A percentile compares a stretch with the other conserved stretches of the same genome.
phyloP scores from a whole-genome alignment of 2,797 vertebrate genomes.

The Falco cherrug region DNA sequence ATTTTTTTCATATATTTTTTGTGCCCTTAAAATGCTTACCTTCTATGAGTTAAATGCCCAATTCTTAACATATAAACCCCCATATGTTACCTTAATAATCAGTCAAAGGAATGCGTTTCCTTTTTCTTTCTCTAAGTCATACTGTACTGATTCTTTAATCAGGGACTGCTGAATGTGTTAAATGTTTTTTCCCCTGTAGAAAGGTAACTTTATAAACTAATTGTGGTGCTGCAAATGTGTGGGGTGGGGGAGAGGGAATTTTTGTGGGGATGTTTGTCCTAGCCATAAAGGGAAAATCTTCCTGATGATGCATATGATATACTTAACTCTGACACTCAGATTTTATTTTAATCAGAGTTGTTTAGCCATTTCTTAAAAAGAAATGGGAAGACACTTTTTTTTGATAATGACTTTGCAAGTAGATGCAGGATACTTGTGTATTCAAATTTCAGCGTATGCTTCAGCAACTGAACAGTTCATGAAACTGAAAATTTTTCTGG shows the following conservation, averaged over 20 bases:
- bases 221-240: background rate
- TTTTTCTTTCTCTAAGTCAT: background rate
- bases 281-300: background rate
- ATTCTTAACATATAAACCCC: background rate
- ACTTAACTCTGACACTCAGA: background rate
- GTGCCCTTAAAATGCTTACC: background rate
- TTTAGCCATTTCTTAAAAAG: background rate
- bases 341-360: background rate
- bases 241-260: background rate
- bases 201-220: background rate
- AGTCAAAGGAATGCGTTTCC: background rate
- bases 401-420: background rate
- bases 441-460: background rate
- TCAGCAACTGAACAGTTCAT: background rate
- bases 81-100: background rate
- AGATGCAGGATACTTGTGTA: fast-evolving
- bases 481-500: background rate
- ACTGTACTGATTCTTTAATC: background rate
- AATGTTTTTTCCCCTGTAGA: background rate
- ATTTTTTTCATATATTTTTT: background rate
- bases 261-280: background rate
- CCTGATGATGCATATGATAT: background rate
- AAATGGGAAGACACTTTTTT: background rate
- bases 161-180: background rate
- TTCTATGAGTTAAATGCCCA: background rate